These are phyloP conservation scores for Steinernema carpocapsae DNA, from an alignment of 2,888 invertebrate genomes.

Conservation along the genomic window DNA sequence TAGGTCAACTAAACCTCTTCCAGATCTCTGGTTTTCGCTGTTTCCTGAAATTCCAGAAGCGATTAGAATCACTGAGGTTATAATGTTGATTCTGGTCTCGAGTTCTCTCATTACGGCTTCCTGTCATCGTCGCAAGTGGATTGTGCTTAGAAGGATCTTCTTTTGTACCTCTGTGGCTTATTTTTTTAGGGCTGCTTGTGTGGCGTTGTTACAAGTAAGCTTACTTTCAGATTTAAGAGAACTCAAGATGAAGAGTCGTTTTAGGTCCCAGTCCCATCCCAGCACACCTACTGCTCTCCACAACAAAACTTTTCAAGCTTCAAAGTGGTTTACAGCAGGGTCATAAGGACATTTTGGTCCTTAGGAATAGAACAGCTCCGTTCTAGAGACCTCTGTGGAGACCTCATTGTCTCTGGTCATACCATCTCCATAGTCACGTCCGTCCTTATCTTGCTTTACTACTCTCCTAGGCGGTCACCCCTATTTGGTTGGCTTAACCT, in stretches of 20 bases:
- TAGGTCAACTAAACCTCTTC: slow-evolving; percentile 55
- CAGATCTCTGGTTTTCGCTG: slow-evolving; percentile 63
- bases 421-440: slow-evolving; percentile 63
- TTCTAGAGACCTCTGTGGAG: slow-evolving; percentile 63
- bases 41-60: slow-evolving; percentile 63
- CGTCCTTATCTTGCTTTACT: slow-evolving; percentile 57
- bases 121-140: slow-evolving; percentile 59
- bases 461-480: slow-evolving; percentile 59
- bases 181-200: slow-evolving; percentile 62
- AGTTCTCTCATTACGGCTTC: slow-evolving; percentile 55
- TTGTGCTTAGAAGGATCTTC: slow-evolving; percentile 53
- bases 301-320: slow-evolving; percentile 47
- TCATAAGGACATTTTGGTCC: slow-evolving; percentile 64
- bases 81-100: slow-evolving; percentile 58
- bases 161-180: slow-evolving; percentile 61
- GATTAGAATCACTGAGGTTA: slow-evolving; percentile 61
- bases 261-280: slow-evolving; percentile 66
- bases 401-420: slow-evolving; percentile 67
- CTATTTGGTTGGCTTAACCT: slow-evolving; percentile 35
- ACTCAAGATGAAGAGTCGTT: slow-evolving; percentile 25
- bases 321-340: slow-evolving; percentile 44
- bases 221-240: neutral
- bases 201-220: slow-evolving; percentile 60
- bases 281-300: slow-evolving; percentile 66
- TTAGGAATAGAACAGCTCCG: slow-evolving; percentile 62